Evolutionary conservation across 2,888 invertebrate species (phyloP).

Genomic region (Scaptomyza cyrtandrae): DNA sequence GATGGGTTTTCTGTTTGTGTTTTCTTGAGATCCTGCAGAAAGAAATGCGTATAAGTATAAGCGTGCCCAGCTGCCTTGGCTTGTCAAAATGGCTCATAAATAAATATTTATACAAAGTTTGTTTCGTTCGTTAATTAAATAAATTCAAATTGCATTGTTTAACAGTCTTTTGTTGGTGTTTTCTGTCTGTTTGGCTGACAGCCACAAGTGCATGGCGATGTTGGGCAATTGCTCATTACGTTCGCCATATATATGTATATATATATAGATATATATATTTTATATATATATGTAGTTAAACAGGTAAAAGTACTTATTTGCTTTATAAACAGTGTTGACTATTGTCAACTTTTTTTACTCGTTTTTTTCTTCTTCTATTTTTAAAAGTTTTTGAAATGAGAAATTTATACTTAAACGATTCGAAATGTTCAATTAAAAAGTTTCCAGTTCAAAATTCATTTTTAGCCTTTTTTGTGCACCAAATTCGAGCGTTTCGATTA

Average conservation of each 20-base stretch:
- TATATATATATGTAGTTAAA: conserved; percentile 6
- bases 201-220: conserved; percentile 71
- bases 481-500: no score
- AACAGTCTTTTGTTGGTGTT: conserved; percentile 10
- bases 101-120: conserved; percentile 27
- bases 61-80: conserved; percentile 77
- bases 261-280: neutral
- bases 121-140: conserved; percentile 70
- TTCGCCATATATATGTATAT: conserved; percentile 7
- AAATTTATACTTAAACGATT: neutral
- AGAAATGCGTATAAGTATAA: conserved; percentile 52
- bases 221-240: conserved; percentile 58
- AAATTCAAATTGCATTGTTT: conserved; percentile 68
- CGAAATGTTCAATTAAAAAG: no score
- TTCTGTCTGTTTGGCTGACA: conserved; percentile 70
- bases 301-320: conserved; percentile 7
- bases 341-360: no score
- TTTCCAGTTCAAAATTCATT: no score
- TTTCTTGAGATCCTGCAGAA: conserved; percentile 1
- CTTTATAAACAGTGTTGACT: neutral
- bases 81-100: conserved; percentile 55
- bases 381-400: neutral
- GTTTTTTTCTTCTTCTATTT: no score
- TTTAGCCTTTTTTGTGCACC: no score
- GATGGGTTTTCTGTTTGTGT: neutral